Evolutionary conservation across 2,888 invertebrate genomes (phyloP).

Genomic region (Gnatocerus cornutus): DNA sequence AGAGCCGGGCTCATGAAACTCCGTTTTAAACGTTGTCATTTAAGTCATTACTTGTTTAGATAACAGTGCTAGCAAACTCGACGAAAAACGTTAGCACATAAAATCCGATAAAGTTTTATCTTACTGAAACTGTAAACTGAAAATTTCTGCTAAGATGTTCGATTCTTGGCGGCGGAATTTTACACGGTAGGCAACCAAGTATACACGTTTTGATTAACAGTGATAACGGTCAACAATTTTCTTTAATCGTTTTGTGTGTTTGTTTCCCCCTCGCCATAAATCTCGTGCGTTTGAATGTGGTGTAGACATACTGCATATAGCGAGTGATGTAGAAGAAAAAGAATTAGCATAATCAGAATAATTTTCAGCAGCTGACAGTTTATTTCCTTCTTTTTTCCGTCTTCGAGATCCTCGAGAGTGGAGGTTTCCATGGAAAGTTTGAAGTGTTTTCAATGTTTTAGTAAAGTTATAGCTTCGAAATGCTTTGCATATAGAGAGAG

Average conservation of each 20-base stretch:
- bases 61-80: constrained; percentile 51
- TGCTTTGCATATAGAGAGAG: constrained; percentile 71
- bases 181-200: constrained; percentile 10
- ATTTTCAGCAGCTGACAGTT: constrained; percentile 77
- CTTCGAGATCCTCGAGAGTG: constrained; percentile 54
- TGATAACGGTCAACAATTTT: too few relatives aligned
- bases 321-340: constrained; percentile 70
- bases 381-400: constrained; percentile 74
- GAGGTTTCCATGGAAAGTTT: constrained; percentile 64
- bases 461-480: constrained; percentile 70
- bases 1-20: constrained; percentile 46
- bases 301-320: constrained; percentile 66
- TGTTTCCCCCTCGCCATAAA: constrained; percentile 57
- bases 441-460: constrained; percentile 71
- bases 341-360: constrained; percentile 79
- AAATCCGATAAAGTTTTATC: constrained; percentile 52
- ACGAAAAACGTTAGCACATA: constrained; percentile 48
- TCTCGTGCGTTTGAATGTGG: constrained; percentile 64
- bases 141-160: constrained; percentile 34
- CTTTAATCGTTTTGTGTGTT: not conserved
- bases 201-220: not conserved
- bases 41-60: constrained; percentile 57
- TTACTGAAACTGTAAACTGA: constrained; percentile 35
- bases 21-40: constrained; percentile 56
- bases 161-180: constrained; percentile 11